Evolutionary conservation across 2,888 invertebrate species (phyloP), one percentile per base, ranked within the genome.

Genomic region (Leucophora obtusa): DNA sequence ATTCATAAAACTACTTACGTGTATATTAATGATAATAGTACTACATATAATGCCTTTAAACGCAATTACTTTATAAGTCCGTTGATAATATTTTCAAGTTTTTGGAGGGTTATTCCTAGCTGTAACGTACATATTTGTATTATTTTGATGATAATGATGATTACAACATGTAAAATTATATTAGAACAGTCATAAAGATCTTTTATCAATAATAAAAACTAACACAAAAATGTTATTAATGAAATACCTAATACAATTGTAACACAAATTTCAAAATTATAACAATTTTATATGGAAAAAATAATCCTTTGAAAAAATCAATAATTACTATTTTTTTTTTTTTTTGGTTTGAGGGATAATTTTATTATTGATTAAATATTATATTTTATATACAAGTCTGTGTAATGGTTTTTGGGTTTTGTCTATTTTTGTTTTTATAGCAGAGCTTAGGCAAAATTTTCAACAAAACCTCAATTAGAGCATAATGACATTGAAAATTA

Each of bases 31-130:
- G 66, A 47, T 81, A 70, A 74, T 59, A 70, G 70, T 70, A 28
- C 2, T 24, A 24, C 28, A 28, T 28, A 60, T 70, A 81, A 83
- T 83, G 79, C 81, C 83, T 83, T 83, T 83, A 83, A 83, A 83
- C 78, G 82, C 82, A 83, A 83, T 83, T 83, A 83, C 83, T 83
- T 83, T 83, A 33, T 51, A 75, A 58, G 62, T 80, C 66, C 68
- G 66, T 56, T 51, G 66, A 50, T 68, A 54, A 17, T 50, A 51
- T 38, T 38, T 9, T 56, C 10, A 35, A 8, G 21, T n/a, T 47
- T n/a, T 47, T 47, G 10, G 47, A 59, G 58, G 73, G 73, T 60
- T 60, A 38, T 21, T 47, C 43, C 43, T 47, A 38, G 38, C 21
- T n/a, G 35, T 58, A 50, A 21, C 33, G 54, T 51, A 5, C 15